These are phyloP conservation scores for Dicaeum eximium DNA, from an alignment of 2,113 vertebrate species.

Conservation along the genomic window DNA sequence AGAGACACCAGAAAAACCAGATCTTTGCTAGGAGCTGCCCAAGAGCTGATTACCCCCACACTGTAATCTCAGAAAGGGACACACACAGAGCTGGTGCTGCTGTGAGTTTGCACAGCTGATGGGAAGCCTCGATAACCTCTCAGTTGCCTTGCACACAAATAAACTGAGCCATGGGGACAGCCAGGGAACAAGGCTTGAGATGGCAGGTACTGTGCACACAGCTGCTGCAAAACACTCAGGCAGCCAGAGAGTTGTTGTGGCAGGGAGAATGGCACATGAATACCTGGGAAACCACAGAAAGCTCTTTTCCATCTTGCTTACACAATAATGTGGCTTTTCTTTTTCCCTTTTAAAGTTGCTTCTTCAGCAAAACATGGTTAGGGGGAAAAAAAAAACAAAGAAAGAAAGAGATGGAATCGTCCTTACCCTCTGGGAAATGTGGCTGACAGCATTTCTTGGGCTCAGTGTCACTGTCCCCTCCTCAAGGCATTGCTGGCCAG, in stretches of 20 bases:
- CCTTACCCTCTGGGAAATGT: neutral
- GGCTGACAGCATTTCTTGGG: neutral
- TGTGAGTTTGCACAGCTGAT: conserved; percentile 41
- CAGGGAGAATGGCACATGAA: neutral
- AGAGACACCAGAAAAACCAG: neutral
- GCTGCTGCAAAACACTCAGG: neutral
- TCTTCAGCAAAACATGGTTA: neutral
- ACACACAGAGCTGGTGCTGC: neutral
- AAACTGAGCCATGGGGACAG: neutral
- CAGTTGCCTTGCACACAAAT: conserved; percentile 22
- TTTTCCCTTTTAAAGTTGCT: neutral
- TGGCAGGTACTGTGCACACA: neutral
- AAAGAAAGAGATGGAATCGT: neutral
- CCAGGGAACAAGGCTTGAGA: neutral
- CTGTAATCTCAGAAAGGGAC: neutral
- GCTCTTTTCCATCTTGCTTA: neutral
- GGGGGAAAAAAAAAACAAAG: neutral
- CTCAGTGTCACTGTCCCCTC: neutral
- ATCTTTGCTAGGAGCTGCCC: neutral
- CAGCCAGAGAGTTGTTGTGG: neutral
- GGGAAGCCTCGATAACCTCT: neutral
- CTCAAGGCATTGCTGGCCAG: neutral
- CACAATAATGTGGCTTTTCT: neutral
- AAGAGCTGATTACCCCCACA: neutral
- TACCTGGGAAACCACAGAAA: neutral